Evolutionary conservation across 2,888 invertebrate species (phyloP).

Genomic region (Heteromyza rotundicornis): DNA sequence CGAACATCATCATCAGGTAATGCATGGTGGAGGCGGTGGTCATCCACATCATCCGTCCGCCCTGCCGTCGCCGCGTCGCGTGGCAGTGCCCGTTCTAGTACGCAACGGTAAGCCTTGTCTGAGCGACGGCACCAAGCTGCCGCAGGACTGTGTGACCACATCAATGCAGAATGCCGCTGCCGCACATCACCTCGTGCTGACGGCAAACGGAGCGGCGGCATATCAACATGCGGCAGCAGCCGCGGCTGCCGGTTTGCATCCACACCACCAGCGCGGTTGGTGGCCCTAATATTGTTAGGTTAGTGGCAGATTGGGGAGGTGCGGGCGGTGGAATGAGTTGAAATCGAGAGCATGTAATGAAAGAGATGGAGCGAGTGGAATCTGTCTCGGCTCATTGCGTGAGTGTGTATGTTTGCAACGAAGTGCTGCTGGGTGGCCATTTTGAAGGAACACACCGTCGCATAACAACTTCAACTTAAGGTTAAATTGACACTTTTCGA

Average conservation of each 20-base stretch:
- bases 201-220: slow-evolving; percentile 58
- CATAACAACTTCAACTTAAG: too few species aligned
- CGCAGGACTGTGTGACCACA: slow-evolving; percentile 64
- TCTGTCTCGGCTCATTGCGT: too few species aligned
- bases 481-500: too few species aligned
- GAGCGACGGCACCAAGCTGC: slow-evolving; percentile 63
- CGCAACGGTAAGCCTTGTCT: slow-evolving; percentile 93
- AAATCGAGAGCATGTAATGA: too few species aligned
- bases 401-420: too few species aligned
- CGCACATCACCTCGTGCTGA: slow-evolving; percentile 62
- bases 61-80: slow-evolving; percentile 84
- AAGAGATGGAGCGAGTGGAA: too few species aligned
- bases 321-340: too few species aligned
- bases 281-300: slow-evolving; percentile 61
- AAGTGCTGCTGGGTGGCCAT: too few species aligned
- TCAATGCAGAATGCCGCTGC: slow-evolving; percentile 48
- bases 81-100: slow-evolving; percentile 93
- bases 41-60: slow-evolving; percentile 64
- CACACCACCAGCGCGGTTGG: slow-evolving; percentile 55
- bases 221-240: slow-evolving; percentile 58
- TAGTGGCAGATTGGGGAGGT: slow-evolving; percentile 17
- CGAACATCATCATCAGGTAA: slow-evolving; percentile 64
- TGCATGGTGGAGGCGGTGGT: slow-evolving; percentile 41
- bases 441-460: too few species aligned
- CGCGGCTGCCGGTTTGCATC: slow-evolving; percentile 51